Evolutionary conservation across 2,113 vertebrate genomes (phyloP), one percentile per base, ranked within the genome.

Genomic region (Platichthys flesus): DNA sequence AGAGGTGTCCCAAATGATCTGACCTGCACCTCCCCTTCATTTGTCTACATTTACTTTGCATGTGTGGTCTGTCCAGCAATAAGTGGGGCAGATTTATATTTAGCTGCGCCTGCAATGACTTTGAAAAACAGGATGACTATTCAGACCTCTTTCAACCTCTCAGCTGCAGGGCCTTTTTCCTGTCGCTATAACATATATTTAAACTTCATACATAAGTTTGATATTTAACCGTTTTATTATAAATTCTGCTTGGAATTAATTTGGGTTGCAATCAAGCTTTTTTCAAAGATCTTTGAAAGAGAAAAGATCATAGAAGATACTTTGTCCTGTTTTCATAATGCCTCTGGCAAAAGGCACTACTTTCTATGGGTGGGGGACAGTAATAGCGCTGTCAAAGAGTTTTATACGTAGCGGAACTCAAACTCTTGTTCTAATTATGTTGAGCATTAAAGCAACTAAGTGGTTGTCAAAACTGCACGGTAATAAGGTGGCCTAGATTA

Each of bases 11-110:
- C 93, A 0, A 16, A 91, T 66, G 91, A 92, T 90, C 78, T 91
- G 93, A 94, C 91, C 95, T 69, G 71, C 82, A 92, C 89, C 65
- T 60, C 89, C 84, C 88, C 85, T 93, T 94, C 95, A 84, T 95
- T 95, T 91, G 93, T 90, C 85, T 91, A 88, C 20, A 65, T 77
- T 82, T 94, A 89, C 83, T 90, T 91, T 88, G 89, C 85, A 63
- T 86, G 91, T 83, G 76, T 87, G 40, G 88, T 88, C 90, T 63
- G n/a, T 90, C 12, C 78, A 52, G 65, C 76, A 85, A 69, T 82
- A 93, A 95, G 94, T 93, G 92, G 96, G 94, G 60, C 94, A 94
- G 80, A 78, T 94, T 93, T 91, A 84, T 91, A 74, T 88, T 93
- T 90, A 90, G 82, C 70, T 2, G 1, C 66, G 76, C 86, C 85